Percentiles rank a stretch among this genome's conserved stretches.
Conservation (phyloP, 2,888 invertebrate genomes). For the Epicampocera succincta region DNA sequence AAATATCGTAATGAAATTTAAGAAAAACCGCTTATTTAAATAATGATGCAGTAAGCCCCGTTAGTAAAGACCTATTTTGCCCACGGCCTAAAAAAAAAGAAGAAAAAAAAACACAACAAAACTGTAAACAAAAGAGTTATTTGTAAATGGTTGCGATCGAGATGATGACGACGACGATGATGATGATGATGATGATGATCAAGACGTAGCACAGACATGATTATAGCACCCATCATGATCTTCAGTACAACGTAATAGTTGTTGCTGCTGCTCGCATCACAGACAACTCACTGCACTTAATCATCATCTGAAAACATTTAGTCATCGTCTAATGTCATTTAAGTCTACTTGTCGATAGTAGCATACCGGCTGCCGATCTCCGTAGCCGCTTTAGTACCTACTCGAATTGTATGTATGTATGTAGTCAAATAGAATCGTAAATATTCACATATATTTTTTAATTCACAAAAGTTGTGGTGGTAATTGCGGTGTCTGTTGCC, state of each 20-base stretch:
- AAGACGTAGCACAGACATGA: slow-evolving; percentile 18
- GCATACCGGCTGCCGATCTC: slow-evolving; percentile 24
- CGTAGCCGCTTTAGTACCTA: slow-evolving; percentile 16
- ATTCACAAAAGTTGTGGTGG: slow-evolving; percentile 42
- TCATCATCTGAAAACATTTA: slow-evolving; percentile 32
- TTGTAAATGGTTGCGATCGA: too few species aligned
- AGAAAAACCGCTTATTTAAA: neutral
- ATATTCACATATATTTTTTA: slow-evolving; percentile 59
- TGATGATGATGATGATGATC: slow-evolving; percentile 34
- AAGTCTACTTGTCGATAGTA: slow-evolving; percentile 23
- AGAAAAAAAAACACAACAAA: slow-evolving; percentile 11
- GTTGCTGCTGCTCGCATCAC: slow-evolving; percentile 2
- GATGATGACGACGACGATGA: neutral
- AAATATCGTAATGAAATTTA: slow-evolving; percentile 3
- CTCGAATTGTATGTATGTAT: neutral
- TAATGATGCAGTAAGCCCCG: slow-evolving; percentile 36
- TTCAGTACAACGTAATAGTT: slow-evolving; percentile 38
- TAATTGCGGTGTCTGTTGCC: slow-evolving; percentile 42
- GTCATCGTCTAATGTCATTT: slow-evolving; percentile 41
- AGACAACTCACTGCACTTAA: slow-evolving; percentile 17
- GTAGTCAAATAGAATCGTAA: slow-evolving; percentile 1
- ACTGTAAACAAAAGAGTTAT: slow-evolving; percentile 20
- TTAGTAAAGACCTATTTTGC: slow-evolving; percentile 53
- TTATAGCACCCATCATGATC: slow-evolving; percentile 4
- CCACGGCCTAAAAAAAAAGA: slow-evolving; percentile 24